Evolutionary conservation across 2,797 vertebrate species (phyloP), one percentile per base, ranked within the genome.

Genomic region (Coendou prehensilis): DNA sequence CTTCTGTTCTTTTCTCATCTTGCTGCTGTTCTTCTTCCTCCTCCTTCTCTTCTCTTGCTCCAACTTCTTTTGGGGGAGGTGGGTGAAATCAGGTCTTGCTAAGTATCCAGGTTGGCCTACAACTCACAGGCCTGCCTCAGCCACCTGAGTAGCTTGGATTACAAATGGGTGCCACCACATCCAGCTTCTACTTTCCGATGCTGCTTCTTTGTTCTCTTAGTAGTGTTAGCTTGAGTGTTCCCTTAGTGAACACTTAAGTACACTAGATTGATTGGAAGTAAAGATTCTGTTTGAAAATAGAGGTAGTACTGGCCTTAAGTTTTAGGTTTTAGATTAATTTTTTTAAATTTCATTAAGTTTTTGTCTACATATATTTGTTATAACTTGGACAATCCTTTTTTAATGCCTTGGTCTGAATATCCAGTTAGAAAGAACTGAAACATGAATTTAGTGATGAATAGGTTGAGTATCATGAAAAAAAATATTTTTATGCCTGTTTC

Each of bases 251-350:
- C 30, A 41, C 56, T 78, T 67, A 76, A 33, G 22, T 94, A 91
- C 8, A n/a, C 75, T 78, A 67, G 61, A 54, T 89, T 78, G 37
- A 71, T 78, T 63, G 76, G 47, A 89, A 64, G 11, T 89, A 93
- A 52, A 45, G 79, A 86, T 88, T 92, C 30, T 90, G 8, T 75
- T 88, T 94, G 78, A 80, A 93, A 94, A 67, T 54, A 91, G 59
- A 87, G 63, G 11, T 89, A 81, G 41, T 56, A 88, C 14, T 94
- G 30, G 28, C 54, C 50, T 81, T 84, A 88, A 81, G 45, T 93
- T 96, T 91, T 79, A 91, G 61, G 22, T 63, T 94, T 84, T 78
- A 87, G 61, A 47, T 88, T 57, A 15, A 30, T 69, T 80, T 89
- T 87, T 17, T 8, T 26, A 75, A 37, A 37, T 47, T 13, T 88